Evolutionary conservation across 2,113 vertebrate genomes (phyloP), one percentile per base, ranked within the genome.

Genomic region (Phylloscopus trochilus): DNA sequence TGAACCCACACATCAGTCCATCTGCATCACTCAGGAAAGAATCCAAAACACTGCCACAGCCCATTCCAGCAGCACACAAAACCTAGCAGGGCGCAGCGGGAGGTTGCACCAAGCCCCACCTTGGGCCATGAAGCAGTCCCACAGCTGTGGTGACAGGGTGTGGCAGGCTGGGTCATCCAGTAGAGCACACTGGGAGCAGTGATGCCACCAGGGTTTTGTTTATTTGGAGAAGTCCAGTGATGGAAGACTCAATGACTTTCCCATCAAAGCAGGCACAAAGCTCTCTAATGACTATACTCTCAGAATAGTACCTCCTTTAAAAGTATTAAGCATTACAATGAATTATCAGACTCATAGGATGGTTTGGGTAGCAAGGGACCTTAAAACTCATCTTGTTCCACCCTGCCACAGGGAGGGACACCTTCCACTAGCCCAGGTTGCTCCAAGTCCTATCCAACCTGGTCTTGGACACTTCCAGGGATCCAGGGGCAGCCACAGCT

Each of bases 381-480:
- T 52, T 24, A n/a, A 67, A 82, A 27, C 2, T 11, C 39, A 59
- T 19, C 37, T 21, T 10, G 11, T 79, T 3, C 26, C 67, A 47
- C 8, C 10, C 23, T 56, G 59, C 49, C n/a, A 35, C 3, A 23
- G 43, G 23, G 35, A 81, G 33, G 12, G 33, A 74, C 77, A 46
- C 2, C 10, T 89, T 4, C 44, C 39, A 67, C 46, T 26, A 0
- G 0, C 3, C 33, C 69, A 67, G 11, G 11, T 0, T 24, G 33
- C 52, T 67, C 60, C 76, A 66, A 73, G 18, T 2, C 35, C 11
- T 0, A 0, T 43, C 18, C 69, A 89, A 0, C 22, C 37, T n/a
- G 28, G 15, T 37, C 13, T 30, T 5, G 52, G 3, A 30, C 69
- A 60, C 13, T 53, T 0, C n/a, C 69, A 82, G 39, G 33, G 39